These are phyloP conservation scores for Ceratina japonica DNA, from an alignment of 1,140 invertebrate genomes.

Conservation along the genomic window DNA sequence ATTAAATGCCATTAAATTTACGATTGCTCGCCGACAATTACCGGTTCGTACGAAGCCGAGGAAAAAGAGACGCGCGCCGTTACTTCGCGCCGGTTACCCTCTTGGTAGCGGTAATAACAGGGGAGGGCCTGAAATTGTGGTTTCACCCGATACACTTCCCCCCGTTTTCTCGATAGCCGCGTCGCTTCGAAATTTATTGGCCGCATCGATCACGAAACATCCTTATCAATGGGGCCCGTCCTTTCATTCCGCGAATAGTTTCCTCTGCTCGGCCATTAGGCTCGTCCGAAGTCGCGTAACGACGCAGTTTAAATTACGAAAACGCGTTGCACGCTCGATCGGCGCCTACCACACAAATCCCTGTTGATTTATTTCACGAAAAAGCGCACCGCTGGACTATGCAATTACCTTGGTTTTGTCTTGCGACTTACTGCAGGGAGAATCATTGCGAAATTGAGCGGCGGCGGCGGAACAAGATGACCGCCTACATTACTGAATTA, in stretches of 20 bases:
- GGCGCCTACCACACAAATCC: neutral
- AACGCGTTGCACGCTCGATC: neutral
- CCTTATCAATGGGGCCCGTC: constrained; percentile 43
- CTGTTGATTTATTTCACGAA: neutral
- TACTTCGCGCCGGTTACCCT: constrained; percentile 52
- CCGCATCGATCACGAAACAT: constrained; percentile 53
- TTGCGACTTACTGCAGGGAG: constrained; percentile 87
- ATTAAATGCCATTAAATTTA: constrained; percentile 75
- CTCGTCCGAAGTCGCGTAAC: too few relatives aligned
- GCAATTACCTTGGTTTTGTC: constrained; percentile 80
- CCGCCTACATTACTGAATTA: constrained; percentile 99
- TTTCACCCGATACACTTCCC: constrained; percentile 48
- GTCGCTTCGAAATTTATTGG: constrained; percentile 59
- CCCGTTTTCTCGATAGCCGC: constrained; percentile 25
- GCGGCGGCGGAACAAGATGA: constrained; percentile 99
- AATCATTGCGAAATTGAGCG: constrained; percentile 99
- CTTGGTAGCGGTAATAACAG: constrained; percentile 63
- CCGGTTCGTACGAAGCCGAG: constrained; percentile 31
- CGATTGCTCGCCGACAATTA: constrained; percentile 70
- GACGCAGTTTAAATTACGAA: neutral
- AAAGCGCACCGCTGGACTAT: constrained; percentile 59
- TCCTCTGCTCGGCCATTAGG: too few relatives aligned
- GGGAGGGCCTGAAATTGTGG: constrained; percentile 57
- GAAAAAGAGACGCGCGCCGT: constrained; percentile 51
- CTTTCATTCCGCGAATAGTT: too few relatives aligned